Conservation (phyloP, 2,888 invertebrate species). For the Eupeodes luniger region DNA sequence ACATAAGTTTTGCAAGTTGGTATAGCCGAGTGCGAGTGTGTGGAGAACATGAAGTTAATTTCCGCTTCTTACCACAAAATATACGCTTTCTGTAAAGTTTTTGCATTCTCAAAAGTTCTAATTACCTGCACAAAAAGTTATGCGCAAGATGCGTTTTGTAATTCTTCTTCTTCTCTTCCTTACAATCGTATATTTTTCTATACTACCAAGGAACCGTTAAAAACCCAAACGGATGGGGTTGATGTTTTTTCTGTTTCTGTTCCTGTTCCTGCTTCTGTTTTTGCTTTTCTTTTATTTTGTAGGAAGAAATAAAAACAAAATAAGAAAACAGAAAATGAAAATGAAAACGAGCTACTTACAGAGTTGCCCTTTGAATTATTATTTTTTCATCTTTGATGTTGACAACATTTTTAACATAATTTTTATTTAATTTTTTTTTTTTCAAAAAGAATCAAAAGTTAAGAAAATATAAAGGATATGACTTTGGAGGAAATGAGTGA, state of each 20-base stretch:
- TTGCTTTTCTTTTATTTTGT: background rate
- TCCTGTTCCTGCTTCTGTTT: background rate
- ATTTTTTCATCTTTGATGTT: constrained; percentile 22
- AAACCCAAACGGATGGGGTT: background rate
- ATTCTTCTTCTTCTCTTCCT: constrained; percentile 10
- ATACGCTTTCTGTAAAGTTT: constrained; percentile 25
- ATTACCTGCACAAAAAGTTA: constrained; percentile 67
- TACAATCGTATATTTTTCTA: background rate
- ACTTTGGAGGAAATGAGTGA: background rate
- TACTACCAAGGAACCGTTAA: background rate
- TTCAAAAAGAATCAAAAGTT: background rate
- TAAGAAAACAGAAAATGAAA: no score
- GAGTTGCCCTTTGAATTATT: background rate
- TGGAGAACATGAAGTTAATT: constrained; percentile 68
- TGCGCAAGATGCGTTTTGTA: constrained; percentile 61
- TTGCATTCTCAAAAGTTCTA: constrained; percentile 56
- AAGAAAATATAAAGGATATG: background rate
- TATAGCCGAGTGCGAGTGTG: background rate
- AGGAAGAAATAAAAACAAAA: background rate
- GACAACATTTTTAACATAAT: background rate
- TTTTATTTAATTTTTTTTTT: background rate
- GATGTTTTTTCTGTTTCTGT: background rate
- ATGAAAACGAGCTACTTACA: background rate
- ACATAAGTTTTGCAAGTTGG: constrained; percentile 9
- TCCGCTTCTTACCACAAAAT: constrained; percentile 65